phyloP scores from a whole-genome alignment of 2,113 vertebrate species.

The Gallinago undulata region DNA sequence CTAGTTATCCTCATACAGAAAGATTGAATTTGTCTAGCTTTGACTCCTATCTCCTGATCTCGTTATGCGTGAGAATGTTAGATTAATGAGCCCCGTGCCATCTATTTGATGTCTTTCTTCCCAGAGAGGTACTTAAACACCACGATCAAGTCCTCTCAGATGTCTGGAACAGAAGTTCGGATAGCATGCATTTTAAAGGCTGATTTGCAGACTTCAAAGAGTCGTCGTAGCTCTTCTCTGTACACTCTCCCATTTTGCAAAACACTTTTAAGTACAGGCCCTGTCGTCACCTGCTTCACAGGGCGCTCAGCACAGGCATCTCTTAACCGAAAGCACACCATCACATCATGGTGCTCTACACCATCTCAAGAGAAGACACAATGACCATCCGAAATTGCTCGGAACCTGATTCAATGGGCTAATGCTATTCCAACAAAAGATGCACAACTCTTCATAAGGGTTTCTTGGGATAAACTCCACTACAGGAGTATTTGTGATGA shows the following conservation, averaged over 20 bases:
- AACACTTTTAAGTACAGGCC: not conserved
- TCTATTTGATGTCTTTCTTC: slow-evolving; percentile 1
- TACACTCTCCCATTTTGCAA: not conserved
- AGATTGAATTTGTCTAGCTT: not conserved
- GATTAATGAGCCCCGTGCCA: not conserved
- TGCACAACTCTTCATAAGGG: not conserved
- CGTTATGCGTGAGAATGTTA: not conserved
- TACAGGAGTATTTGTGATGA: not conserved
- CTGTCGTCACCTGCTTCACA: not conserved
- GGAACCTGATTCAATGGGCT: not conserved
- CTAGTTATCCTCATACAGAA: not conserved
- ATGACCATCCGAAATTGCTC: not conserved
- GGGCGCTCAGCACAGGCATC: not conserved
- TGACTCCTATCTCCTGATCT: slow-evolving; percentile 26
- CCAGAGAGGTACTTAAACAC: not conserved
- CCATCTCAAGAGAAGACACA: not conserved
- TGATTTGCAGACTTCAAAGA: not conserved
- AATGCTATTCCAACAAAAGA: not conserved
- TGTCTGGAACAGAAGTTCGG: not conserved
- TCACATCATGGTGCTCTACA: not conserved
- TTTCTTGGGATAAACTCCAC: not conserved
- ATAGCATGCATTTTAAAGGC: not conserved
- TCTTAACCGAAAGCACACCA: not conserved
- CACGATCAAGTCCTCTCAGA: not conserved
- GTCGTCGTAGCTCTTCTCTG: not conserved